These are phyloP conservation scores for Ophonus ardosiacus DNA, from an alignment of 2,888 invertebrate species.

Conservation along the genomic window DNA sequence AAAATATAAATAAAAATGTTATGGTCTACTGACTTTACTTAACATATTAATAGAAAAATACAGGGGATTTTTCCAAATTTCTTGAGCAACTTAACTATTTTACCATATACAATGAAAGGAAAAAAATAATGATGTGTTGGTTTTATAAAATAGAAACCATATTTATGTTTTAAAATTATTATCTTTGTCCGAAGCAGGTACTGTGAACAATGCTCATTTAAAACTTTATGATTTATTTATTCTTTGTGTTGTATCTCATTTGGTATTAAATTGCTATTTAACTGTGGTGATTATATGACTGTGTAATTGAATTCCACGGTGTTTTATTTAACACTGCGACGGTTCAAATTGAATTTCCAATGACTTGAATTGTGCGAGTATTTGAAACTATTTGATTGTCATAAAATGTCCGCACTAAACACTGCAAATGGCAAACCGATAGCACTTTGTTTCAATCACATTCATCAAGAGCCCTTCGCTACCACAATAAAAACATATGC, in stretches of 20 bases:
- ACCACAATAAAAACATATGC: conserved; percentile 17
- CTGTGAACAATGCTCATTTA: no score
- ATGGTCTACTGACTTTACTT: no score
- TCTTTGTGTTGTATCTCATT: neutral
- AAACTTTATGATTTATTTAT: neutral
- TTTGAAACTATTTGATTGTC: conserved; percentile 16
- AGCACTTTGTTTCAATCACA: conserved; percentile 22
- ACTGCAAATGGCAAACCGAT: conserved; percentile 12
- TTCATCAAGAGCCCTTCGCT: conserved; percentile 8
- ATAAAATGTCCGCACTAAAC: neutral
- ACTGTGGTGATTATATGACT: neutral
- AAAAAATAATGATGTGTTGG: no score
- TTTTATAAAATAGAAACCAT: no score
- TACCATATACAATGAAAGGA: no score
- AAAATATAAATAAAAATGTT: no score
- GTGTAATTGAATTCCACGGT: neutral
- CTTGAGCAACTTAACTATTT: no score
- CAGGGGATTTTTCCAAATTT: no score
- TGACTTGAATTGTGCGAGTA: neutral
- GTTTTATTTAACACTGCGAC: neutral
- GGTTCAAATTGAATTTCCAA: neutral
- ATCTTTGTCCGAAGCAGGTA: no score
- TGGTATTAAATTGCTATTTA: neutral
- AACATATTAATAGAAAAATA: no score
- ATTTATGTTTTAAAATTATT: no score